Percentiles rank a stretch among this genome's conserved stretches.
Evolutionary conservation across 2,113 vertebrate genomes (phyloP).

Genomic region (Hucho hucho): DNA sequence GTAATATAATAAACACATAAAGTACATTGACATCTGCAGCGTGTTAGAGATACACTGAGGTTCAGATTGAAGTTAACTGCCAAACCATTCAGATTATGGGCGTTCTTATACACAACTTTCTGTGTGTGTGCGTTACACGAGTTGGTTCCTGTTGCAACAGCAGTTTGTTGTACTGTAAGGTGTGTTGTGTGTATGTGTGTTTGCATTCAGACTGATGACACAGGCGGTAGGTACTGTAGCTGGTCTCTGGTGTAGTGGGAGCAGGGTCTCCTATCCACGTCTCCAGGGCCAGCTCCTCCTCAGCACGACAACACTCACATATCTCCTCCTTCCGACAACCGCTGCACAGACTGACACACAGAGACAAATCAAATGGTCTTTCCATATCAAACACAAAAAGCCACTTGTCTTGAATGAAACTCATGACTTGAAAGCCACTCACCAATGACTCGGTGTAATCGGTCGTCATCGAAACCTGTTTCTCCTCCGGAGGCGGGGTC

Average conservation of each 20-base stretch:
- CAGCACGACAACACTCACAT: constrained; percentile 77
- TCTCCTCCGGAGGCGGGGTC: constrained; percentile 85
- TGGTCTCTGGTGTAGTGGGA: constrained; percentile 29
- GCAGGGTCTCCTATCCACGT: constrained; percentile 33
- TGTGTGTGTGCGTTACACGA: constrained; percentile 15
- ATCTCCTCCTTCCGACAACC: constrained; percentile 81
- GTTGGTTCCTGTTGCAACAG: constrained; percentile 6
- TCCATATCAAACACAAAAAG: neutral
- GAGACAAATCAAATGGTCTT: neutral
- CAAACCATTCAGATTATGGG: neutral
- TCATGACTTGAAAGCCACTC: constrained; percentile 36
- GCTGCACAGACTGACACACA: constrained; percentile 62
- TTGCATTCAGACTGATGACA: constrained; percentile 82
- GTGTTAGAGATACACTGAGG: neutral
- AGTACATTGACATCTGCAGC: neutral
- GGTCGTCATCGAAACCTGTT: constrained; percentile 94
- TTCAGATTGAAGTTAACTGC: neutral
- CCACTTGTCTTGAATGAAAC: too few relatives aligned
- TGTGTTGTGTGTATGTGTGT: constrained; percentile 65
- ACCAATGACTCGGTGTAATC: constrained; percentile 95
- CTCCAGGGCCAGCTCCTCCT: constrained; percentile 73
- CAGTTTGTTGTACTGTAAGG: constrained; percentile 40
- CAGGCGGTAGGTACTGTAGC: constrained; percentile 66
- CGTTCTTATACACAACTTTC: constrained; percentile 24
- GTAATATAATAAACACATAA: neutral